A percentile compares a stretch with the other conserved stretches of the same genome.
phyloP scores from a whole-genome alignment of 2,888 invertebrate genomes.

The Andricus quercusramuli region DNA sequence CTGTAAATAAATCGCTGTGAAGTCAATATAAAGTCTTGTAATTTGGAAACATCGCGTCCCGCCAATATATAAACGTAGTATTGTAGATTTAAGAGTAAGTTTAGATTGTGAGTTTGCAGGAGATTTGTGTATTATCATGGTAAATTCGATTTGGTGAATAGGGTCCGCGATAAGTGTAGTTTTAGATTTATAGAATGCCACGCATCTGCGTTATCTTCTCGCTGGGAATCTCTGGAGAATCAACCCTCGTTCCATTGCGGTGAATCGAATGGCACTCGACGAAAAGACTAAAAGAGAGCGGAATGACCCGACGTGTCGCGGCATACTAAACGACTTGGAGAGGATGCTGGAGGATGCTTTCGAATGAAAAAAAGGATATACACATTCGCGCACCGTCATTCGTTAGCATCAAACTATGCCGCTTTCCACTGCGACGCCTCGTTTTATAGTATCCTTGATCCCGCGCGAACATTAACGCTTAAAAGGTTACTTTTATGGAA shows the following conservation, averaged over 20 bases:
- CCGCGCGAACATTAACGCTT: conserved; percentile 33
- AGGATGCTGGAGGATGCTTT: conserved; percentile 48
- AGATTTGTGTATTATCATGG: conserved; percentile 28
- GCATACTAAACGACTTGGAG: conserved; percentile 54
- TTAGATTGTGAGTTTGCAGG: neutral
- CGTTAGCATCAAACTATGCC: conserved; percentile 11
- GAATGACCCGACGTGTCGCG: conserved; percentile 51
- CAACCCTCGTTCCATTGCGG: conserved; percentile 29
- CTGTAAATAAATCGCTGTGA: conserved; percentile 41
- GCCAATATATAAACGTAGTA: too few species aligned
- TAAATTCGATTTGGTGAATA: conserved; percentile 15
- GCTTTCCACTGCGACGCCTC: conserved; percentile 33
- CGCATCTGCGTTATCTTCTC: conserved; percentile 25
- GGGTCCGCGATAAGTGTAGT: conserved; percentile 1
- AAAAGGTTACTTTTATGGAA: conserved; percentile 38
- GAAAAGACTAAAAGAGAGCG: conserved; percentile 44
- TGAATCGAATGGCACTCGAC: conserved; percentile 46
- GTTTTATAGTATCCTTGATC: conserved; percentile 41
- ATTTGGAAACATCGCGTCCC: neutral
- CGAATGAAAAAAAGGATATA: conserved; percentile 47
- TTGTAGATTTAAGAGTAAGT: neutral
- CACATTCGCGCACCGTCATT: conserved; percentile 23
- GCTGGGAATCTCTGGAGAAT: conserved; percentile 22
- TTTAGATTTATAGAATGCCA: conserved; percentile 27
- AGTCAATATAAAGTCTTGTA: conserved; percentile 3